A percentile compares a stretch with the other conserved stretches of the same genome.
Evolutionary conservation across 2,113 vertebrate genomes (phyloP).

Genomic region (Microcebus ravelobensis): DNA sequence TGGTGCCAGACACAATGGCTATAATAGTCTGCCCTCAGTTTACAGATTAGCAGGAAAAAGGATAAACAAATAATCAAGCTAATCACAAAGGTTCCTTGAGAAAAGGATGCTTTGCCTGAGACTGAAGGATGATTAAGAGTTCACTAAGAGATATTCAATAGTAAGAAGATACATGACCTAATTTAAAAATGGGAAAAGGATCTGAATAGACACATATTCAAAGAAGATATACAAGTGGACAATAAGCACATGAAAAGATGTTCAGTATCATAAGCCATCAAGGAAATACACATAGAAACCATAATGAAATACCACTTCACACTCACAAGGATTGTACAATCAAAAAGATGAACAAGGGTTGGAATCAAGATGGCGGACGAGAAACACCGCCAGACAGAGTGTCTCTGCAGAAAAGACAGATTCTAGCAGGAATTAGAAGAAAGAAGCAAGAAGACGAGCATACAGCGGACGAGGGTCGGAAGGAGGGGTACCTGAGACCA

Average conservation of each 20-base stretch:
- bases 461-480: too few species aligned
- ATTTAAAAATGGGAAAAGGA: not conserved
- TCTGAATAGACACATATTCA: not conserved
- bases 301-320: not conserved
- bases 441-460: too few species aligned
- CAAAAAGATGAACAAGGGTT: not conserved
- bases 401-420: too few species aligned
- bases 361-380: too few species aligned
- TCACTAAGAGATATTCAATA: not conserved
- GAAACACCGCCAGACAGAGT: too few species aligned
- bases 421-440: too few species aligned
- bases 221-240: not conserved
- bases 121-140: not conserved
- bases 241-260: not conserved
- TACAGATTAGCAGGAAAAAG: not conserved
- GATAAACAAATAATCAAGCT: not conserved
- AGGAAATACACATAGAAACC: not conserved
- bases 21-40: not conserved
- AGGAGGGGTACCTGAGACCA: too few species aligned
- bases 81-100: not conserved
- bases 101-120: not conserved
- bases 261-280: not conserved
- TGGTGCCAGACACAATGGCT: not conserved
- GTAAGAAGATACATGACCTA: not conserved
- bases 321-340: not conserved